Evolutionary conservation across 2,888 invertebrate genomes (phyloP), one percentile per base, ranked within the genome.

Genomic region (Tinea semifulvella): DNA sequence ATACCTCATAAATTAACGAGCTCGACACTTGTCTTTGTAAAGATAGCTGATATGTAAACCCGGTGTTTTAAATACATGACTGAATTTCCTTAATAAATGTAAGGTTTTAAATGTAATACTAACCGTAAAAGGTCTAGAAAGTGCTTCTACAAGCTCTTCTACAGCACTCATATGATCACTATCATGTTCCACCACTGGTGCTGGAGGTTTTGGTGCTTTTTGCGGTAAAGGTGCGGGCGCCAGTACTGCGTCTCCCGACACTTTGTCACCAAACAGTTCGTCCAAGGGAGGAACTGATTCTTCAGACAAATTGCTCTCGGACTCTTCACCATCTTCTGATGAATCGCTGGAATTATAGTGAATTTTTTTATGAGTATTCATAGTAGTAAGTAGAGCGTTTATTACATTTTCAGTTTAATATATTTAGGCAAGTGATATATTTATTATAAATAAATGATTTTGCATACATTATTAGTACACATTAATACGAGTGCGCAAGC

Each of bases 71-170:
- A n/a, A n/a, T n/a, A n/a, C n/a, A n/a, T n/a, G n/a, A n/a, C n/a
- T n/a, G n/a, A n/a, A n/a, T n/a, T n/a, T n/a, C n/a, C n/a, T n/a
- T n/a, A n/a, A n/a, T n/a, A n/a, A n/a, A n/a, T n/a, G n/a, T n/a
- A n/a, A n/a, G n/a, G n/a, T n/a, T n/a, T n/a, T n/a, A n/a, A n/a
- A n/a, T n/a, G n/a, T 22, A 14, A 14, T 27, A 52, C 70, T 69
- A 49, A 81, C 81, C 50, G 76, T 77, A 46, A 81, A 81, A 5
- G 81, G 82, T 46, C 76, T 72, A 10, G 77, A 66, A 4, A 82
- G 50, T 1, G 80, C 77, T 49, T 81, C 76, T 1, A 79, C 77
- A 10, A 82, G 55, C 31, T 81, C 81, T 45, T 79, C 79, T 1
- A 73, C 67, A 25, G 73, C 66, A 2, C 74, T 68, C 58, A 71